Evolutionary conservation across 2,113 vertebrate species (phyloP).

Genomic region (Corynorhinus townsendii): DNA sequence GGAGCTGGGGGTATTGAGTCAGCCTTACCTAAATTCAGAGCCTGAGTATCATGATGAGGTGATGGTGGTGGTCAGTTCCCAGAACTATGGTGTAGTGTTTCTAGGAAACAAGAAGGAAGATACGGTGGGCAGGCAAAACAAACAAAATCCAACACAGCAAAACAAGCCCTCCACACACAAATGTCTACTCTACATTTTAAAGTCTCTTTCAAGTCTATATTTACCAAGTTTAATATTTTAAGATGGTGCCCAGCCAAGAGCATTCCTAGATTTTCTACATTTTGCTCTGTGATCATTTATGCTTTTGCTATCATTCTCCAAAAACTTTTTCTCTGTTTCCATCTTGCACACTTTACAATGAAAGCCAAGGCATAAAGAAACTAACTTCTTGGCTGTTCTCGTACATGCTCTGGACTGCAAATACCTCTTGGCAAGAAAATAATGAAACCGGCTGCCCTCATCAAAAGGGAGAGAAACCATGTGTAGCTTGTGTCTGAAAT

Average conservation of each 20-base stretch:
- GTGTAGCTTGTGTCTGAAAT: slow-evolving; percentile 53
- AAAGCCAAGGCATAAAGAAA: slow-evolving; percentile 1
- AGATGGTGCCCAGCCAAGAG: background rate
- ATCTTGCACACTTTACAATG: background rate
- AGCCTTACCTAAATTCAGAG: background rate
- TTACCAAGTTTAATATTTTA: background rate
- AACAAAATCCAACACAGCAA: background rate
- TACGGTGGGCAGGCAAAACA: background rate
- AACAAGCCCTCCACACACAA: background rate
- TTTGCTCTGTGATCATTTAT: background rate
- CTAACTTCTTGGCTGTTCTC: slow-evolving; percentile 24
- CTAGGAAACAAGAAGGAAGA: background rate
- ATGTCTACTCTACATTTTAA: background rate
- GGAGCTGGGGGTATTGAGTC: background rate
- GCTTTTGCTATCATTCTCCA: background rate
- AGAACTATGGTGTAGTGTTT: background rate
- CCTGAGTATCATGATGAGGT: background rate
- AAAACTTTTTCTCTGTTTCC: slow-evolving; percentile 9
- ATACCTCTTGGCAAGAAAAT: slow-evolving; percentile 46
- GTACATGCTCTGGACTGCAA: slow-evolving; percentile 22
- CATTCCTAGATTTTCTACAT: background rate
- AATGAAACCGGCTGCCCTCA: slow-evolving; percentile 19
- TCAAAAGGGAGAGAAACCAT: slow-evolving; percentile 17
- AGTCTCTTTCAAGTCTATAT: background rate
- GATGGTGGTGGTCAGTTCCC: background rate